Evolutionary conservation across 1,140 invertebrate species (phyloP), one percentile per base, ranked within the genome.

Genomic region (Diabrotica virgifera): DNA sequence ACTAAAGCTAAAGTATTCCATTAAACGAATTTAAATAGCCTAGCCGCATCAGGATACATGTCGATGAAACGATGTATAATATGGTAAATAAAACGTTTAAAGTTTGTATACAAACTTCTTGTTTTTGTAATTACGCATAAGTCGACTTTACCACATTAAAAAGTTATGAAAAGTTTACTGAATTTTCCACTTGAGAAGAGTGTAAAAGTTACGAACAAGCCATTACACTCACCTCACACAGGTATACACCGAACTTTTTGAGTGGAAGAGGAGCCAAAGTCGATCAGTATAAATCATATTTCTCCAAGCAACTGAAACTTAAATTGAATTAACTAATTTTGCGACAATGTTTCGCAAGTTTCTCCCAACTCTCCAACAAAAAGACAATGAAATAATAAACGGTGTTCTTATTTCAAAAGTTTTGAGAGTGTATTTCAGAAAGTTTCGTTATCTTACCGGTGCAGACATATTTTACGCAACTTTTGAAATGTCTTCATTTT

Each of bases 241-340:
- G 12, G 55, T 36, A 36, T 10, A 11, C 55, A 57, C 40, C 8
- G 8, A 46, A 57, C 55, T 57, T 57, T 5, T 57, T 13, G n/a
- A 36, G 55, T 12, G 36, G 10, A 57, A 57, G 40, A 46, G n/a
- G 40, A 46, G 36, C 36, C 7, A 12, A 36, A 57, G 36, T 57
- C 55, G 36, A 57, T 57, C 36, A 36, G 8, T 57, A 37, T 57
- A 57, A 57, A 57, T 57, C 55, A 57, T 57, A 57, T 36, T 57
- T 36, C 12, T 13, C 55, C 12, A 24, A 12, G 35, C 24, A 57
- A 57, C 55, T 57, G n/a, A 35, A 57, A 57, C 55, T 57, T 57
- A 60, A 60, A 60, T 60, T 60, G 50, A 60, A 60, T 60, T 52
- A 60, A 60, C 59, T 40, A 60, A 60, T 60, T 50, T 57, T 36